phyloP scores from a whole-genome alignment of 2,113 vertebrate genomes.

The Phalacrocorax pelagicus region DNA sequence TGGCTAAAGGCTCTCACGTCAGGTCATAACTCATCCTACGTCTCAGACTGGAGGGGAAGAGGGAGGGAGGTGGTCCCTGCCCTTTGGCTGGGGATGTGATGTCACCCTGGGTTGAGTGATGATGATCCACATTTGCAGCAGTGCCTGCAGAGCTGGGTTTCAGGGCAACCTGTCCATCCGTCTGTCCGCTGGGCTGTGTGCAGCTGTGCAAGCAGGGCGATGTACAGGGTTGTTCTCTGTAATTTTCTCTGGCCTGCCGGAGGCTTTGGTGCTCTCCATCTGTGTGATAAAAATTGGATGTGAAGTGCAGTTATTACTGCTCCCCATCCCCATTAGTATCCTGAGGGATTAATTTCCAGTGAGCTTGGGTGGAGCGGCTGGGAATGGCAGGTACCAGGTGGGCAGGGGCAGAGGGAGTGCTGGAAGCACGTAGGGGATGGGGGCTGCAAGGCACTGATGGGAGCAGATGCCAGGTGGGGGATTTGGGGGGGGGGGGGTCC shows the following conservation, averaged over 20 bases:
- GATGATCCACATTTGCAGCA: neutral
- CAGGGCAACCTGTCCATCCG: neutral
- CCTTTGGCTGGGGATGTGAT: neutral
- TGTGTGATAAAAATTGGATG: neutral
- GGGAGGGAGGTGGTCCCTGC: neutral
- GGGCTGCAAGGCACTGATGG: accelerated
- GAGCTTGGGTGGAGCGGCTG: neutral
- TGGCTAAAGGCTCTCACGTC: neutral
- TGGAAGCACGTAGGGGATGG: neutral
- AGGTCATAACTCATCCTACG: neutral
- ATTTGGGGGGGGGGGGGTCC: neutral
- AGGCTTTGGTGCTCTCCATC: neutral
- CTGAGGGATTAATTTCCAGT: neutral
- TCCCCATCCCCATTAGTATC: neutral
- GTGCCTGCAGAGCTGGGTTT: neutral
- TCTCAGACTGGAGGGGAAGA: neutral
- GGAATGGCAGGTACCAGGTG: neutral
- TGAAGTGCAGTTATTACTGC: neutral
- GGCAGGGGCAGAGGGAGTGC: neutral
- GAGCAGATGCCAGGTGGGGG: neutral
- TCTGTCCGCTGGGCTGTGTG: neutral
- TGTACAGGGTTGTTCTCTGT: neutral
- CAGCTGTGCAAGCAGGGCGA: accelerated
- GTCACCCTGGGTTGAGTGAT: neutral
- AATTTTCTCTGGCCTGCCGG: neutral